A percentile compares a stretch with the other conserved stretches of the same genome.
Evolutionary conservation across 2,888 invertebrate species (phyloP).

Genomic region (Drosophila pegasa): DNA sequence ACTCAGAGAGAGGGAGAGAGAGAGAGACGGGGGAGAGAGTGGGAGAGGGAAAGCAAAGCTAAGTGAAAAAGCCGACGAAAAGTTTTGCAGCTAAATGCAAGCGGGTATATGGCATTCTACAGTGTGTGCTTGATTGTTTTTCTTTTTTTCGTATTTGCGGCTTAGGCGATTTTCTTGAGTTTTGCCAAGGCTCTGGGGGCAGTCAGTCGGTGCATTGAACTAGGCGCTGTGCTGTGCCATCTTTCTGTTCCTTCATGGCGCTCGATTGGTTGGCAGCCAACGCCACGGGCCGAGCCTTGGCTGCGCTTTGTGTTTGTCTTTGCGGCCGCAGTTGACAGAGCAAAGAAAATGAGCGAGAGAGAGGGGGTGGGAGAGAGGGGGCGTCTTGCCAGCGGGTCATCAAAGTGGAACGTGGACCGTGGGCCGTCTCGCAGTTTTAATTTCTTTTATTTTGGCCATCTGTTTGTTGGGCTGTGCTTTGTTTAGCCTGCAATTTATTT

Average conservation of each 20-base stretch:
- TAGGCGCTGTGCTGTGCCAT: constrained; percentile 27
- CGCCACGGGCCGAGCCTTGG: constrained; percentile 44
- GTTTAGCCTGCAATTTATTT: constrained; percentile 72
- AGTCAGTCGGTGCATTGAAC: constrained; percentile 70
- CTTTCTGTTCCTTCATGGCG: constrained; percentile 9
- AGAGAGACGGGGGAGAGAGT: neutral
- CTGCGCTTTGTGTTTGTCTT: constrained; percentile 61
- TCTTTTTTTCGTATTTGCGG: constrained; percentile 29
- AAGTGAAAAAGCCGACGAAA: constrained; percentile 64
- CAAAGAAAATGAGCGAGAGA: neutral
- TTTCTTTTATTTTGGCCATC: constrained; percentile 72
- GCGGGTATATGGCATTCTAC: constrained; percentile 56
- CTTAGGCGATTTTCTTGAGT: constrained; percentile 70
- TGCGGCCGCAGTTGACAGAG: constrained; percentile 15
- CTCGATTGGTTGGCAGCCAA: constrained; percentile 67
- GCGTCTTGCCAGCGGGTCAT: constrained; percentile 1
- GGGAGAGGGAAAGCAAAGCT: constrained; percentile 4
- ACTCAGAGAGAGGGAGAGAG: constrained; percentile 2
- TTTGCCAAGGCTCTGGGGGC: constrained; percentile 40
- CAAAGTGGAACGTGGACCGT: constrained; percentile 29
- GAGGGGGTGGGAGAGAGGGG: neutral
- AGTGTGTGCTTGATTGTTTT: constrained; percentile 21
- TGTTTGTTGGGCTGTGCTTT: constrained; percentile 36
- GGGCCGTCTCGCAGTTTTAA: constrained; percentile 62
- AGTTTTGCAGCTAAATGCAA: constrained; percentile 63